Conservation (phyloP, 2,888 invertebrate genomes). For the Ditylenchus weischeri region DNA sequence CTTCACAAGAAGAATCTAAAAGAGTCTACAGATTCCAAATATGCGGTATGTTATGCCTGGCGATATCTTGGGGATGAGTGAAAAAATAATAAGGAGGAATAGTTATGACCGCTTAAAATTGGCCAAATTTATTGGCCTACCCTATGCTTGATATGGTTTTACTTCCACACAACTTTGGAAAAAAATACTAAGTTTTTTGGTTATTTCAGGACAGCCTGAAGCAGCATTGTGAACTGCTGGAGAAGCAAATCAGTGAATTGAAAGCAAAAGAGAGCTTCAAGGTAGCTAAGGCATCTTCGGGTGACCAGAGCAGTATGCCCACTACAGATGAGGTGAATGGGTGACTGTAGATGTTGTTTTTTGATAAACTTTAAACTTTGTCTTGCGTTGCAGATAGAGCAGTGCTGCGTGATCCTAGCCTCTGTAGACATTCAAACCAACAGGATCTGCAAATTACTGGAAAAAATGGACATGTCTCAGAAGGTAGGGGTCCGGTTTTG, state of each 20-base stretch:
- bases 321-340: conserved; percentile 46
- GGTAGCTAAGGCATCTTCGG: conserved; percentile 1
- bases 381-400: conserved; percentile 43
- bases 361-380: conserved; percentile 1
- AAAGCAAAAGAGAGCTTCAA: conserved; percentile 30
- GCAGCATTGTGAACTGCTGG: conserved; percentile 46
- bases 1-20: conserved; percentile 49
- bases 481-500: conserved; percentile 26
- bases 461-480: conserved; percentile 52
- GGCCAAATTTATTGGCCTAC: too few relatives aligned
- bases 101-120: too few relatives aligned
- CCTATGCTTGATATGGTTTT: neutral
- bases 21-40: conserved; percentile 23
- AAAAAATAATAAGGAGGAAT: too few relatives aligned
- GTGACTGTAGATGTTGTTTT: neutral
- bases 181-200: neutral
- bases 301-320: conserved; percentile 39
- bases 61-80: too few relatives aligned
- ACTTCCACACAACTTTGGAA: neutral
- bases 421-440: conserved; percentile 55
- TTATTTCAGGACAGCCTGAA: conserved; percentile 49
- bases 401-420: conserved; percentile 53
- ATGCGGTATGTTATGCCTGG: conserved; percentile 18
- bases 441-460: conserved; percentile 52
- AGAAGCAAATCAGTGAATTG: conserved; percentile 47